Conservation (phyloP, 2,888 invertebrate species). For the Neoaliturus tenellus region DNA sequence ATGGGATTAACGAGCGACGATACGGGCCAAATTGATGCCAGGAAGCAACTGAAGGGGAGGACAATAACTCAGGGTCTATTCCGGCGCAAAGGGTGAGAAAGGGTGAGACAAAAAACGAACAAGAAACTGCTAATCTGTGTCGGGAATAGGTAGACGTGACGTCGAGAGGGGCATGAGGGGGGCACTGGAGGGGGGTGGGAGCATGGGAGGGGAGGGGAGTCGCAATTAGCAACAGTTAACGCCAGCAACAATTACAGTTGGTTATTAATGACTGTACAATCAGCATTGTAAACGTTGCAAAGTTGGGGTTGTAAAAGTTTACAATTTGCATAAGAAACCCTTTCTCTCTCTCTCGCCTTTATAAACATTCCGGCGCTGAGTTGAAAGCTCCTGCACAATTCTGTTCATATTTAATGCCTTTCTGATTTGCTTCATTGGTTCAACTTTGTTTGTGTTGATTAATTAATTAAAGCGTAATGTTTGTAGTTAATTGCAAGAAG, state of each 20-base stretch:
- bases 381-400: not conserved
- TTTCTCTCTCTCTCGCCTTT: not conserved
- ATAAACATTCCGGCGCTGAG: not conserved
- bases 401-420: slow-evolving; percentile 27
- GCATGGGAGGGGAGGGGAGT: not conserved
- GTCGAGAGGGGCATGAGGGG: not conserved
- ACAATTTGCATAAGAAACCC: slow-evolving; percentile 43
- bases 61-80: slow-evolving; percentile 48
- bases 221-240: slow-evolving; percentile 30
- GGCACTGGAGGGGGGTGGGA: not conserved
- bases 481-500: too few species aligned
- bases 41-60: slow-evolving; percentile 38
- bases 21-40: slow-evolving; percentile 9
- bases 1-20: slow-evolving; percentile 36
- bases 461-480: slow-evolving; percentile 48
- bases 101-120: slow-evolving; percentile 43
- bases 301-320: not conserved
- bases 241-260: slow-evolving; percentile 46
- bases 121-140: slow-evolving; percentile 51
- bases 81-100: slow-evolving; percentile 17
- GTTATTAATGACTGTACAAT: slow-evolving; percentile 57
- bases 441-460: slow-evolving; percentile 42
- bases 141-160: slow-evolving; percentile 11
- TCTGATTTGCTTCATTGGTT: slow-evolving; percentile 46
- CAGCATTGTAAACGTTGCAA: slow-evolving; percentile 31